A percentile compares a stretch with the other conserved stretches of the same genome.
Evolutionary conservation across 2,113 vertebrate species (phyloP).

Genomic region (Coptodon bakossiorum): DNA sequence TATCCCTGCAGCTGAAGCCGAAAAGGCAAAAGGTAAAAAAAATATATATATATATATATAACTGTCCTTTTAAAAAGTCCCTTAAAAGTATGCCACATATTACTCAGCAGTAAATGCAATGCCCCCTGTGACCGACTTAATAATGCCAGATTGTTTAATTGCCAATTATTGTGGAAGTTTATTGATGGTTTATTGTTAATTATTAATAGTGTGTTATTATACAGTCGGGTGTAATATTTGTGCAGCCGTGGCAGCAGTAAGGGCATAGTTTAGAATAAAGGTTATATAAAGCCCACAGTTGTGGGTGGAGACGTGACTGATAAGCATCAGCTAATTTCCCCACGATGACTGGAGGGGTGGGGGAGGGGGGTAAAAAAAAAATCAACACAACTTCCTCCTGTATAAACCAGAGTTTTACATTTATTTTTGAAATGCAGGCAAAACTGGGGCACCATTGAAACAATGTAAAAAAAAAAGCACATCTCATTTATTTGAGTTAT

Average conservation of each 20-base stretch:
- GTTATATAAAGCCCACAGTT: background rate
- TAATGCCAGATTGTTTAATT: background rate
- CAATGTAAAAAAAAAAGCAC: slow-evolving; percentile 14
- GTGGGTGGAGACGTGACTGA: background rate
- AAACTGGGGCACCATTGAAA: background rate
- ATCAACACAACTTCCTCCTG: background rate
- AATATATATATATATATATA: background rate
- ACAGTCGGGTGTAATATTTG: background rate
- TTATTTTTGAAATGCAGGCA: slow-evolving; percentile 26
- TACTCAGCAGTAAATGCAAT: background rate
- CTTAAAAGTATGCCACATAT: accelerated
- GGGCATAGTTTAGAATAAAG: background rate
- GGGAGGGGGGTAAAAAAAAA: background rate
- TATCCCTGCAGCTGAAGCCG: background rate
- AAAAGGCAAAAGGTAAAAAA: background rate
- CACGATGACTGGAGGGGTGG: background rate
- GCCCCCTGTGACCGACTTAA: background rate
- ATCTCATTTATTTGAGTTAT: background rate
- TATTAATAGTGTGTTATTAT: background rate
- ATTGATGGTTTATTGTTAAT: background rate
- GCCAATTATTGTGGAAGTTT: accelerated
- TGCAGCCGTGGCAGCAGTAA: background rate
- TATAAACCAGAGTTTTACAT: background rate
- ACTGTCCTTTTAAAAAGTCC: background rate
- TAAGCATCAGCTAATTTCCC: background rate